Conservation (phyloP, 1,140 invertebrate genomes). For the Babylonia areolata region DNA sequence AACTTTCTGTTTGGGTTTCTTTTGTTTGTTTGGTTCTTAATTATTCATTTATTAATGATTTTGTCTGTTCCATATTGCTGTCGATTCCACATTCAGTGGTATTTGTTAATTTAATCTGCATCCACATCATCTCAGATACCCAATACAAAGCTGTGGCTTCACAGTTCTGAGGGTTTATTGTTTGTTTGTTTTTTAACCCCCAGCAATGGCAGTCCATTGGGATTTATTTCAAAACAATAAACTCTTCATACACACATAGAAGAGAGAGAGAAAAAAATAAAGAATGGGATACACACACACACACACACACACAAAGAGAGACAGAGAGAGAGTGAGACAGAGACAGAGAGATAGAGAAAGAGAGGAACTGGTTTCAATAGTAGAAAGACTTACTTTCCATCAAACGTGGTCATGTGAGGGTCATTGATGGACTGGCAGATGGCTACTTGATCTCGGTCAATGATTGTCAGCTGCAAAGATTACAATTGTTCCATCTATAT, state of each 20-base stretch:
- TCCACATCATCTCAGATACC: too few species aligned
- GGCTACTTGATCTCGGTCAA: slow-evolving; percentile 62
- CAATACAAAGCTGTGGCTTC: too few species aligned
- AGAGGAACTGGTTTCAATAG: background rate
- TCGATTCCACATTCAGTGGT: too few species aligned
- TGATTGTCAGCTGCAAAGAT: slow-evolving; percentile 56
- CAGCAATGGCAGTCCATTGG: too few species aligned
- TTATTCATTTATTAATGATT: too few species aligned
- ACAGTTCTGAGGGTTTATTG: too few species aligned
- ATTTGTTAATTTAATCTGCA: too few species aligned
- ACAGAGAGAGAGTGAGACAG: background rate
- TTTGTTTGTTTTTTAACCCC: too few species aligned
- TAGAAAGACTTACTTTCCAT: slow-evolving; percentile 55
- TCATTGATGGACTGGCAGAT: slow-evolving; percentile 70
- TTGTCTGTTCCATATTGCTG: too few species aligned
- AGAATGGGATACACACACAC: background rate
- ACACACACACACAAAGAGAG: background rate
- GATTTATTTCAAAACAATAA: too few species aligned
- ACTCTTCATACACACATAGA: background rate
- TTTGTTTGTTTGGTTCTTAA: too few species aligned
- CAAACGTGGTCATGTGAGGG: slow-evolving; percentile 69
- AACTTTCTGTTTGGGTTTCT: too few species aligned
- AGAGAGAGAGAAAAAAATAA: background rate
- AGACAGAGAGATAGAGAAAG: background rate
- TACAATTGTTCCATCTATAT: background rate